These are phyloP conservation scores for Coregonus sp. DNA, from an alignment of 2,797 vertebrate species.

Conservation along the genomic window DNA sequence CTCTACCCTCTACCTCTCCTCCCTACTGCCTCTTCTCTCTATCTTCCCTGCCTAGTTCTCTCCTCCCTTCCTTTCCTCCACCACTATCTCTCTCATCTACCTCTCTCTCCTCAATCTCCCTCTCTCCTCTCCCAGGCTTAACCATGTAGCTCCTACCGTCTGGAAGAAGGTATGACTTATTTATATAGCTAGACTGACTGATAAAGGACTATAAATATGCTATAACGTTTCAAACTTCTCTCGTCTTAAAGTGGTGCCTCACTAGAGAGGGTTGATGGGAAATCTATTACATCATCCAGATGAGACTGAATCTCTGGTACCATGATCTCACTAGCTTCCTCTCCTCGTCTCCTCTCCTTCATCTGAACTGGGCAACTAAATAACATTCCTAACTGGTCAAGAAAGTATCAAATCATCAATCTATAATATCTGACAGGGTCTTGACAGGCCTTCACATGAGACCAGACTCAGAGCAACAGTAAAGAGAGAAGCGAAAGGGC, in stretches of 20 bases:
- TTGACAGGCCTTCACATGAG: no score
- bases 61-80: slow-evolving; percentile 8
- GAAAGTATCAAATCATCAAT: background rate
- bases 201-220: background rate
- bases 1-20: slow-evolving; percentile 1
- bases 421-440: no score
- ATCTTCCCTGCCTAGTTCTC: background rate
- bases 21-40: background rate
- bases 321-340: background rate
- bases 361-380: slow-evolving; percentile 10
- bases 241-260: background rate
- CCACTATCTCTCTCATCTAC: background rate
- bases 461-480: no score
- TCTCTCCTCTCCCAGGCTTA: slow-evolving; percentile 22
- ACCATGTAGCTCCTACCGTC: background rate
- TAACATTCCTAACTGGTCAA: background rate
- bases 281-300: background rate
- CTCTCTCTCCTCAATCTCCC: background rate
- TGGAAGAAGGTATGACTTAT: background rate
- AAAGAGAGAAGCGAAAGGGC: no score
- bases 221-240: background rate
- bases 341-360: slow-evolving; percentile 24
- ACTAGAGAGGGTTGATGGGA: no score
- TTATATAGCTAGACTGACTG: background rate
- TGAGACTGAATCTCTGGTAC: background rate